These are phyloP conservation scores for Hylaea fasciaria DNA, from an alignment of 2,888 invertebrate genomes.

Conservation along the genomic window DNA sequence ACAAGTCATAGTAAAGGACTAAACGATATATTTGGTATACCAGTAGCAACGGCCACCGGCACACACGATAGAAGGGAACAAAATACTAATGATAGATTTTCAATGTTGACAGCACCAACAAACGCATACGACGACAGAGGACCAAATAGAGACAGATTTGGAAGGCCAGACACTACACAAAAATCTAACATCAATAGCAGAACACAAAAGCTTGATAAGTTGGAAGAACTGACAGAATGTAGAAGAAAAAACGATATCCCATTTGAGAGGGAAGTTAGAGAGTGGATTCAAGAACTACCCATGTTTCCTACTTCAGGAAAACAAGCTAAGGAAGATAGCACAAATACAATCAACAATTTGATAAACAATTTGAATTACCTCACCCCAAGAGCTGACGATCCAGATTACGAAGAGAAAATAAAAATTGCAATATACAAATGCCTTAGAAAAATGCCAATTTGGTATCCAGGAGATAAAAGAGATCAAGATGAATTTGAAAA, in stretches of 20 bases:
- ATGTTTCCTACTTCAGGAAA: conserved; percentile 44
- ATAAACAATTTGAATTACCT: conserved; percentile 52
- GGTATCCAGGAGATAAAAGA: conserved; percentile 47
- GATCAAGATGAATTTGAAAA: conserved; percentile 46
- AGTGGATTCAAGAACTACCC: conserved; percentile 58
- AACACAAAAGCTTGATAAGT: conserved; percentile 16
- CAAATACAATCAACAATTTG: conserved; percentile 50
- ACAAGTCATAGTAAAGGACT: no score
- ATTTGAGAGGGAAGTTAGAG: conserved; percentile 46
- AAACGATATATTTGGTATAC: no score
- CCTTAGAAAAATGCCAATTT: conserved; percentile 52
- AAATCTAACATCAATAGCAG: background rate
- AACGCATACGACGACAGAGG: no score
- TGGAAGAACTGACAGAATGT: conserved; percentile 20
- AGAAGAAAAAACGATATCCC: conserved; percentile 46
- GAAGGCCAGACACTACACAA: conserved; percentile 7
- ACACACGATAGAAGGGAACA: no score
- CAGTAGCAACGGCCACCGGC: no score
- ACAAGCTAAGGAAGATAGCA: conserved; percentile 48
- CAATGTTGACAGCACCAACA: no score
- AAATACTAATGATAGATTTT: no score
- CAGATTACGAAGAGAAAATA: conserved; percentile 46
- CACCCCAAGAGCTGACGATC: conserved; percentile 27
- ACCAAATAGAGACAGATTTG: background rate
- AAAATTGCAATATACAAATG: conserved; percentile 52